phyloP scores from a whole-genome alignment of 2,888 invertebrate genomes.

The Drosophila atripex region DNA sequence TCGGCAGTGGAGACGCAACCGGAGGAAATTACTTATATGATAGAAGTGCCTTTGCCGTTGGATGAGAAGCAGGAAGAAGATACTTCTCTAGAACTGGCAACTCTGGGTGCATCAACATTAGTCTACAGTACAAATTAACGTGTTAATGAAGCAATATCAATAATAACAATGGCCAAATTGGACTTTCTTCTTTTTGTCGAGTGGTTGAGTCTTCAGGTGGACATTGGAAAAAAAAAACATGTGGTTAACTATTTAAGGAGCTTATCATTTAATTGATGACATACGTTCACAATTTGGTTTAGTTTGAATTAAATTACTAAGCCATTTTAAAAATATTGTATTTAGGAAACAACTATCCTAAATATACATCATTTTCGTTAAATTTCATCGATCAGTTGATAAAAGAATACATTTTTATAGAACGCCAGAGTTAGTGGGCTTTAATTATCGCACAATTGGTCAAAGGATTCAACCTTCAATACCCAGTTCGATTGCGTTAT shows the following conservation, averaged over 20 bases:
- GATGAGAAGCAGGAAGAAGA: conserved; percentile 24
- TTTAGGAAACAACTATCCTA: no score
- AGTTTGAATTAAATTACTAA: background rate
- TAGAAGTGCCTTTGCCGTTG: conserved; percentile 35
- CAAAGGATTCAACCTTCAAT: background rate
- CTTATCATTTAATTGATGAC: conserved; percentile 1
- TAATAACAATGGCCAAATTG: conserved; percentile 18
- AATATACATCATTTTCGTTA: no score
- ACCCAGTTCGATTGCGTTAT: background rate
- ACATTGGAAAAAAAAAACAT: no score
- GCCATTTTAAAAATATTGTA: background rate
- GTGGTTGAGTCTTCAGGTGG: background rate
- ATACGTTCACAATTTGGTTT: background rate
- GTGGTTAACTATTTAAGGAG: background rate
- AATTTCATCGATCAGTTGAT: no score
- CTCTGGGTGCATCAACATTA: conserved; percentile 13
- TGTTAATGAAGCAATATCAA: conserved; percentile 1
- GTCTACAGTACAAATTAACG: conserved; percentile 37
- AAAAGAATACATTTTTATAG: no score
- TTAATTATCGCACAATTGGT: no score
- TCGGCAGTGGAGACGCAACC: background rate
- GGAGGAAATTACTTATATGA: conserved; percentile 20
- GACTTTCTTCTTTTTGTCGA: background rate
- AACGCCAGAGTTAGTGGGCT: no score
- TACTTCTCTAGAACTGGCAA: conserved; percentile 16